Evolutionary conservation across 30 jellyfish, hydroid and myxozoan species (phyloP).

Genomic region (Clytia hemisphaerica): DNA sequence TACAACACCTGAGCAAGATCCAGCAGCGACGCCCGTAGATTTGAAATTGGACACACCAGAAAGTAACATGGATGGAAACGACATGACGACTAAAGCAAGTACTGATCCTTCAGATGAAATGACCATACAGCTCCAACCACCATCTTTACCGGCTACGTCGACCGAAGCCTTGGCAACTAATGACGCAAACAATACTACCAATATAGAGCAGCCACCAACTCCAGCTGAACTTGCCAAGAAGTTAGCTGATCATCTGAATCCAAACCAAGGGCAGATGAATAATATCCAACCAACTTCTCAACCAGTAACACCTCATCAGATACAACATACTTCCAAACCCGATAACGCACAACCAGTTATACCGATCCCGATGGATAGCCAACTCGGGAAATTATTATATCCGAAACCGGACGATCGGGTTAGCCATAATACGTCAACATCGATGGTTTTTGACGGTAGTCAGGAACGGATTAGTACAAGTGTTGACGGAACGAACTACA

Average conservation of each 20-base stretch:
- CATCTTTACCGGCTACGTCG: neutral
- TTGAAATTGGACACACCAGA: too few species aligned
- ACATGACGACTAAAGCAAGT: too few species aligned
- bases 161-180: neutral
- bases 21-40: too few species aligned
- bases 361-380: constrained; percentile 36
- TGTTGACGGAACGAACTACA: too few species aligned
- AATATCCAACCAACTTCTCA: neutral
- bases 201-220: neutral
- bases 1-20: too few species aligned
- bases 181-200: neutral
- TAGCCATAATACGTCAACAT: too few species aligned
- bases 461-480: too few species aligned
- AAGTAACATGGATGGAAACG: too few species aligned
- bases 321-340: neutral
- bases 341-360: constrained; percentile 23
- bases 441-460: too few species aligned
- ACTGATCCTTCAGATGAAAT: too few species aligned
- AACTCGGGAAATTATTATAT: constrained; percentile 25
- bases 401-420: constrained; percentile 23
- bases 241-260: neutral
- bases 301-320: neutral
- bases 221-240: neutral
- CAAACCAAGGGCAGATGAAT: neutral
- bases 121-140: too few species aligned